Evolutionary conservation across 2,797 vertebrate genomes (phyloP).

Genomic region (Tenualosa thibaudeaui): DNA sequence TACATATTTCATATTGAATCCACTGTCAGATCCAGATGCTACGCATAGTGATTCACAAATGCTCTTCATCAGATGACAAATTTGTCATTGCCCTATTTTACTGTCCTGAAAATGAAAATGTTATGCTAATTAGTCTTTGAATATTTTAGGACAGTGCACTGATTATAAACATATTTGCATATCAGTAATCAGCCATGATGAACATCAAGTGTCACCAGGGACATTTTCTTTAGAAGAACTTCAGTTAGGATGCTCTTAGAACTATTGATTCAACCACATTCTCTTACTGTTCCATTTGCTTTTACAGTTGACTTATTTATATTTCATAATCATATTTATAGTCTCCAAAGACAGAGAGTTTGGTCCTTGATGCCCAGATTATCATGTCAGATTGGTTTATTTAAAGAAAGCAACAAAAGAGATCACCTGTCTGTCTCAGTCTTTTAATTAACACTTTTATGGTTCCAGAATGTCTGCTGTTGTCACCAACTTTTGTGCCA

Average conservation of each 20-base stretch:
- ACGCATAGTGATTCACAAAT: background rate
- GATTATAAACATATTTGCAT: conserved; percentile 25
- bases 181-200: conserved; percentile 4
- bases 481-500: background rate
- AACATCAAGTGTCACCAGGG: background rate
- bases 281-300: background rate
- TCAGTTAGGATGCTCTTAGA: background rate
- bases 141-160: conserved; percentile 15
- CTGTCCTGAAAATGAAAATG: conserved; percentile 16
- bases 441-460: background rate
- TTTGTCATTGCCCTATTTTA: conserved; percentile 8
- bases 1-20: background rate
- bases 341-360: background rate
- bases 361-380: background rate
- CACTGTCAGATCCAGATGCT: background rate
- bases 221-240: background rate
- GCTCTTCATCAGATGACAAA: conserved; percentile 1
- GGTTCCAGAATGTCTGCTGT: background rate
- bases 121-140: conserved; percentile 15
- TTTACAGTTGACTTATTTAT: background rate
- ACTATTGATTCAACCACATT: background rate
- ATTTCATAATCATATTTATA: too few species aligned
- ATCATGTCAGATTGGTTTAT: background rate
- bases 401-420: background rate
- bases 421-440: background rate